These are phyloP conservation scores for Lasioglossum figueresi DNA, from an alignment of 2,888 invertebrate genomes.

Conservation along the genomic window DNA sequence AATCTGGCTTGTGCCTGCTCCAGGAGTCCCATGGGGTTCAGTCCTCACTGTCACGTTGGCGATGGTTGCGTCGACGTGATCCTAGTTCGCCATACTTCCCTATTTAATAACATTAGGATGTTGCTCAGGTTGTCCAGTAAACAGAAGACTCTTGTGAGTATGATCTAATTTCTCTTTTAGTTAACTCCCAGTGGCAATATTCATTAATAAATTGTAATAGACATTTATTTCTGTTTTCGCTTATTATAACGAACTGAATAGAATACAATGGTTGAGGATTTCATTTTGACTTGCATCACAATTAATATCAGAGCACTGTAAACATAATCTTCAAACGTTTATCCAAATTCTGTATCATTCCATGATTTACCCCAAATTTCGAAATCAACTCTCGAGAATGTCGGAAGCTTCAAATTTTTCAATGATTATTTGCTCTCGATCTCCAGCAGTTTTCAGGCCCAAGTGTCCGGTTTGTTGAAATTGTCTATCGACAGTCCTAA, in stretches of 20 bases:
- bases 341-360: background rate
- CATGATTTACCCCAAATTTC: background rate
- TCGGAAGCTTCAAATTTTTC: background rate
- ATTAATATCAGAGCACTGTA: too few species aligned
- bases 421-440: background rate
- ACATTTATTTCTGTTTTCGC: too few species aligned
- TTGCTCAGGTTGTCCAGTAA: slow-evolving; percentile 87
- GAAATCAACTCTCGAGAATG: background rate
- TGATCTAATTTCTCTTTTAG: background rate
- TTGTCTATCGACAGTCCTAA: background rate
- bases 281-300: too few species aligned
- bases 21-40: slow-evolving; percentile 90
- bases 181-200: background rate
- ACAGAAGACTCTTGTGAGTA: slow-evolving; percentile 87
- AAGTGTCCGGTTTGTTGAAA: background rate
- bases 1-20: slow-evolving; percentile 91
- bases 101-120: slow-evolving; percentile 89
- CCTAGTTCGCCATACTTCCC: slow-evolving; percentile 89
- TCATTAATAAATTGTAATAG: background rate
- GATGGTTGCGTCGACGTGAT: slow-evolving; percentile 92
- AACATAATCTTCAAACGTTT: too few species aligned
- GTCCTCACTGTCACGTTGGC: slow-evolving; percentile 91
- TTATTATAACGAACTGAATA: too few species aligned
- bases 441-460: background rate
- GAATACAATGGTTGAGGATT: too few species aligned